These are phyloP conservation scores for Passer domesticus DNA, from an alignment of 2,113 vertebrate species.

Conservation along the genomic window DNA sequence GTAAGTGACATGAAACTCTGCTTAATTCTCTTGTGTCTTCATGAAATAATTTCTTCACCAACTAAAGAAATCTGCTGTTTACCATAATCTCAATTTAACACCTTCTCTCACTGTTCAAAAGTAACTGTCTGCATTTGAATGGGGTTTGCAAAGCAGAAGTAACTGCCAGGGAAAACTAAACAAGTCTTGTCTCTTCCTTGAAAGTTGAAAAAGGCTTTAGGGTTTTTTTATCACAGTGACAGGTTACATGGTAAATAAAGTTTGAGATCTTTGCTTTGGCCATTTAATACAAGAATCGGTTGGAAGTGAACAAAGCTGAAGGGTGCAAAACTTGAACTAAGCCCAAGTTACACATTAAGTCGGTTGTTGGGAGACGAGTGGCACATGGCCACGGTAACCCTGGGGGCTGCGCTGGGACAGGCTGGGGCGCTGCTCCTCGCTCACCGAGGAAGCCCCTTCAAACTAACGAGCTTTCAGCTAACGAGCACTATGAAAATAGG, in stretches of 20 bases:
- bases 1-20: constrained; percentile 53
- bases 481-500: not conserved
- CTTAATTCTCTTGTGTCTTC: constrained; percentile 66
- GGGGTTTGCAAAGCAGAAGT: constrained; percentile 44
- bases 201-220: constrained; percentile 24
- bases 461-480: not conserved
- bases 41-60: constrained; percentile 61
- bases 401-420: fast-evolving
- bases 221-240: constrained; percentile 41
- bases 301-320: constrained; percentile 36
- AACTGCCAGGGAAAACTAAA: constrained; percentile 7
- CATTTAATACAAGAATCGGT: not conserved
- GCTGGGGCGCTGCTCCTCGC: not conserved
- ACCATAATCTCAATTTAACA: constrained; percentile 71
- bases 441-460: not conserved
- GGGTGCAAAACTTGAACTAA: constrained; percentile 8
- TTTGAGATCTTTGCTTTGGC: constrained; percentile 40
- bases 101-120: constrained; percentile 56
- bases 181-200: constrained; percentile 29
- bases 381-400: not conserved
- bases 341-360: not conserved
- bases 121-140: constrained; percentile 51
- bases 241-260: constrained; percentile 52
- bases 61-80: constrained; percentile 70
- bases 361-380: not conserved